Evolutionary conservation across 2,888 invertebrate species (phyloP), one percentile per base, ranked within the genome.

Genomic region (Deladenus siricidicola): DNA sequence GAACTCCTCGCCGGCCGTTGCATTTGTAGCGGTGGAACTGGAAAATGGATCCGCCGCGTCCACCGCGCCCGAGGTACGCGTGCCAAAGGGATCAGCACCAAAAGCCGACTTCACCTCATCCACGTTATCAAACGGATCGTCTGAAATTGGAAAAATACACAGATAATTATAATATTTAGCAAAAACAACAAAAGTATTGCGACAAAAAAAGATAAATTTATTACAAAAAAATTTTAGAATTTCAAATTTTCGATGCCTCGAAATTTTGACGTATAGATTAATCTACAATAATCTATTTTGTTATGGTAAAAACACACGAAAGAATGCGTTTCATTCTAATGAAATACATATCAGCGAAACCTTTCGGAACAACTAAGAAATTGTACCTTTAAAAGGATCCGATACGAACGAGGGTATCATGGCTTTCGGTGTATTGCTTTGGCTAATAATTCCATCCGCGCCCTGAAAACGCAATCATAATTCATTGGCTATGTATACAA

Each of bases 1-100:
- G 24, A 57, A 57, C 49, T 49, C 14, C 45, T 49, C 23, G 26
- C 47, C 55, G 30, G 24, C 28, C 17, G n/a, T 29, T 55, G 26
- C 34, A n/a, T n/a, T n/a, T n/a, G n/a, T 17, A 26, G 39, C n/a
- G 23, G 30, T 17, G 21, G 39, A 34, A 34, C 8, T 14, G 39
- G 8, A 6, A 14, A 34, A 34, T 14, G 39, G 39, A 34, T 34
- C 34, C 39, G 34, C 29, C 17, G 30, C 34, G 49, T 17, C 26
- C 29, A 19, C 42, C 10, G 42, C 51, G 19, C 43, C 58, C 19
- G n/a, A 28, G 19, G 42, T 44, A 14, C 43, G 43, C 10, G n/a
- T 29, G 19, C 39, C 39, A 53, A 53, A 53, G 6, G 53, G 30
- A 39, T 53, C 51, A 17, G 10, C 39, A n/a, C 28, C 53, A 34